phyloP scores from a whole-genome alignment of 1,140 invertebrate species.

The Andrena cerasifolii region DNA sequence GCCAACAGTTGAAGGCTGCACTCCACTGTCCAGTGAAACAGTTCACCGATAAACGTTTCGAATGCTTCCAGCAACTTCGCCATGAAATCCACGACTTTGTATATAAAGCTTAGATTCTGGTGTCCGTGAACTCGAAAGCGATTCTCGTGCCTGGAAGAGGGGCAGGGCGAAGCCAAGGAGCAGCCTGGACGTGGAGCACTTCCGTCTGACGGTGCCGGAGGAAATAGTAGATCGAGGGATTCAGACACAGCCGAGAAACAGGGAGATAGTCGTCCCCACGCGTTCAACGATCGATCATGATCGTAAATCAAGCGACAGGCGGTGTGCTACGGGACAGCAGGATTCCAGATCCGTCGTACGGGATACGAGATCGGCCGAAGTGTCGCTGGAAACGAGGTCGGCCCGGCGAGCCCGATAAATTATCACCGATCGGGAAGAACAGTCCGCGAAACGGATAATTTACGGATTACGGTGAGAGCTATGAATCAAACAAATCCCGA shows the following conservation, averaged over 20 bases:
- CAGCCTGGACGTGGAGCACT: background rate
- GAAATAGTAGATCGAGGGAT: conserved; percentile 46
- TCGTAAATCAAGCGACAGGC: conserved; percentile 74
- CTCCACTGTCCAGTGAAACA: background rate
- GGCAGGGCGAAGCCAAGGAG: background rate
- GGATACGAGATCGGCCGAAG: conserved; percentile 29
- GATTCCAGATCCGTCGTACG: conserved; percentile 48
- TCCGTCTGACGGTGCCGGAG: conserved; percentile 7
- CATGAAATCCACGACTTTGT: background rate
- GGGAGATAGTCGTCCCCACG: conserved; percentile 61
- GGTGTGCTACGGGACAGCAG: conserved; percentile 49
- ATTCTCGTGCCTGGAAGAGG: background rate
- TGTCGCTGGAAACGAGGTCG: conserved; percentile 54
- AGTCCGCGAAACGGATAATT: conserved; percentile 41
- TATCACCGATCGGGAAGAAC: conserved; percentile 37
- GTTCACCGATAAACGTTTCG: background rate
- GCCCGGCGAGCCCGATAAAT: conserved; percentile 49
- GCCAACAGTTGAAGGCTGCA: background rate
- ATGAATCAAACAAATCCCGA: conserved; percentile 24
- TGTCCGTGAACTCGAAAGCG: background rate
- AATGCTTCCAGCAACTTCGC: background rate
- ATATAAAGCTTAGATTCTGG: background rate
- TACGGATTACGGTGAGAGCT: conserved; percentile 1
- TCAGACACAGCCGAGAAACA: conserved; percentile 55
- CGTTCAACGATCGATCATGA: conserved; percentile 61